Evolutionary conservation across 2,888 invertebrate species (phyloP).

Genomic region (Drosophila pseudotalamancana): DNA sequence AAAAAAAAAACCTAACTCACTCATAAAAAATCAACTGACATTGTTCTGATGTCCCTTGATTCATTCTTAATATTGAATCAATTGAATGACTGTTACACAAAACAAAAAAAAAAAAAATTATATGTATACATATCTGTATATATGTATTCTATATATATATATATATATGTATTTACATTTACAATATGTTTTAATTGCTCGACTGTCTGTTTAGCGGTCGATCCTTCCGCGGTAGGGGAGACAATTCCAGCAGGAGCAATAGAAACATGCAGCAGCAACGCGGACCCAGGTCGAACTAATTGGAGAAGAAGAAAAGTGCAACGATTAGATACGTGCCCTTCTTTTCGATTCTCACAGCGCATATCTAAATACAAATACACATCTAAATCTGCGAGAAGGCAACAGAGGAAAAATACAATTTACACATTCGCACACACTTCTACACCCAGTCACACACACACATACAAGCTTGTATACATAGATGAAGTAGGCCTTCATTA

Average conservation of each 20-base stretch:
- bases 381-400: constrained; percentile 14
- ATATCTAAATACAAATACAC: constrained; percentile 5
- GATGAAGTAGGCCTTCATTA: not conserved
- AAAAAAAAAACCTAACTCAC: not conserved
- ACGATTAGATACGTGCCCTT: constrained; percentile 12
- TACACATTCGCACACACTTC: not conserved
- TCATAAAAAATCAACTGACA: constrained; percentile 19
- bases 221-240: constrained; percentile 45
- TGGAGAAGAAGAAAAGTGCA: constrained; percentile 10
- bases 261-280: constrained; percentile 50
- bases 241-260: constrained; percentile 49
- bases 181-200: too few species aligned
- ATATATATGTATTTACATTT: not conserved
- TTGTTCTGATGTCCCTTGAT: constrained; percentile 13
- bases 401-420: constrained; percentile 24
- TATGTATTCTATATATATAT: not conserved
- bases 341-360: constrained; percentile 13
- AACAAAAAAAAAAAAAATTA: constrained; percentile 10
- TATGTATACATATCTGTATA: not conserved
- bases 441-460: constrained; percentile 2
- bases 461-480: not conserved
- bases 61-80: constrained; percentile 19
- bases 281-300: constrained; percentile 38
- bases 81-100: constrained; percentile 18
- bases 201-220: constrained; percentile 39